Evolutionary conservation across 2,888 invertebrate species (phyloP).

Genomic region (Lordiphosa fenestrarum): DNA sequence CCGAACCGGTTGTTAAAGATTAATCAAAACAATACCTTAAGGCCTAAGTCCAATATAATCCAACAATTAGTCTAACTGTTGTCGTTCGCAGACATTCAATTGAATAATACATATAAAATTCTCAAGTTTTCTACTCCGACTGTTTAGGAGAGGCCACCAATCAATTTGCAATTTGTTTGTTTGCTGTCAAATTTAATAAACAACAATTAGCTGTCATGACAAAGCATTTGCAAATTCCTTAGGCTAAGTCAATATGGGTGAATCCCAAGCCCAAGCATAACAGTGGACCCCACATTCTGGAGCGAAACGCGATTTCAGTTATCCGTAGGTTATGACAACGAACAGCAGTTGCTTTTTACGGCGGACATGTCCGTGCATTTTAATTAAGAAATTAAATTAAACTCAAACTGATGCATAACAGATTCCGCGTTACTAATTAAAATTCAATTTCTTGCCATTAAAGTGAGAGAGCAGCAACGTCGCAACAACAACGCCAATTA

Average conservation of each 20-base stretch:
- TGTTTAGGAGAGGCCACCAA: conserved; percentile 1
- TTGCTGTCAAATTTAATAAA: conserved; percentile 20
- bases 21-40: no score
- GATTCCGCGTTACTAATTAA: conserved; percentile 75
- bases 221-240: conserved; percentile 16
- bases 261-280: no score
- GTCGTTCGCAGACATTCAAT: background rate
- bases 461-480: conserved; percentile 57
- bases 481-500: conserved; percentile 59
- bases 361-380: conserved; percentile 69
- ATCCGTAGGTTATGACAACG: background rate
- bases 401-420: conserved; percentile 75
- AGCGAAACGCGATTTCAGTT: background rate
- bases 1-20: no score
- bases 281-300: no score
- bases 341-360: conserved; percentile 58
- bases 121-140: conserved; percentile 1
- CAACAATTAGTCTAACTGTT: background rate
- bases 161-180: conserved; percentile 12
- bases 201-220: conserved; percentile 18
- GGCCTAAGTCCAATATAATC: no score
- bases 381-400: conserved; percentile 76
- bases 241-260: background rate
- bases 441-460: conserved; percentile 76
- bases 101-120: background rate